Percentiles rank a stretch among this genome's conserved stretches.
phyloP scores from a whole-genome alignment of 2,113 vertebrate genomes.

The Sylvietta virens region DNA sequence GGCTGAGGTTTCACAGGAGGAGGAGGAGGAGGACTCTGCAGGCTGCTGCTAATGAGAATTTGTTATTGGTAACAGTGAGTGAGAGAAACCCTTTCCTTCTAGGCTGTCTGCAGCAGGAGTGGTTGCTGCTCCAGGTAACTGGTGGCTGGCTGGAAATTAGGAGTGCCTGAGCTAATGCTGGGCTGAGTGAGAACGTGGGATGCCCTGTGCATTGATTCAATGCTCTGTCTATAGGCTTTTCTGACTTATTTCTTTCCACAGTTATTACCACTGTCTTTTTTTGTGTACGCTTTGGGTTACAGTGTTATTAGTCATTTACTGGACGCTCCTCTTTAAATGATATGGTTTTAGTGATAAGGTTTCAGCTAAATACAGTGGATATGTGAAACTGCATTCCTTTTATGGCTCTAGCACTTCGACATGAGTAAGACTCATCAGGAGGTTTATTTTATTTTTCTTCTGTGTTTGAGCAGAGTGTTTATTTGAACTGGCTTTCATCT shows the following conservation, averaged over 20 bases:
- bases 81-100: neutral
- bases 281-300: neutral
- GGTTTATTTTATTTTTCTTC: neutral
- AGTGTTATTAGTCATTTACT: neutral
- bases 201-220: neutral
- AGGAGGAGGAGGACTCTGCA: neutral
- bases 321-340: neutral
- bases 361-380: neutral
- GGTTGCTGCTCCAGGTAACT: neutral
- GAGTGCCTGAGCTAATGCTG: neutral
- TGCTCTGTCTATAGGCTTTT: neutral
- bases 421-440: neutral
- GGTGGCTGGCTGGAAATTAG: fast-evolving
- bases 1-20: neutral
- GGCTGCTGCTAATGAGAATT: neutral
- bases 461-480: neutral
- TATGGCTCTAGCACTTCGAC: neutral
- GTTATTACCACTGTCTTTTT: neutral
- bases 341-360: neutral
- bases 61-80: neutral
- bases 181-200: neutral
- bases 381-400: neutral
- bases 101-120: neutral
- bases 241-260: neutral
- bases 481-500: slow-evolving; percentile 17